Percentiles rank a stretch among this genome's conserved stretches.
These are phyloP conservation scores for Amphilophus citrinellus DNA, from an alignment of 2,113 vertebrate genomes.

Conservation along the genomic window DNA sequence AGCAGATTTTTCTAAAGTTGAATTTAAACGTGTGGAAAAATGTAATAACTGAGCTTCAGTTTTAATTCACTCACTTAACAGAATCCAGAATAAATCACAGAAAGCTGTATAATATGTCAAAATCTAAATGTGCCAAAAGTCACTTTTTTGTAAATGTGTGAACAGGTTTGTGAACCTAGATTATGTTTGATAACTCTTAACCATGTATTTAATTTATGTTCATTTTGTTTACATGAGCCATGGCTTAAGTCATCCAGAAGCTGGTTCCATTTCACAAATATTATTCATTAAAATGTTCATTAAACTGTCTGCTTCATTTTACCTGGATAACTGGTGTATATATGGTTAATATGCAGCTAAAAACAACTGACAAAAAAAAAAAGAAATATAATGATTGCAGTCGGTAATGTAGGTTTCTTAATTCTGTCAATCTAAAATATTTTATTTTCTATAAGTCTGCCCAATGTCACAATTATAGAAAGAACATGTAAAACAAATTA, in stretches of 20 bases:
- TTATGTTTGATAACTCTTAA: background rate
- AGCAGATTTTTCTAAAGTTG: accelerated
- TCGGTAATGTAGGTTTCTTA: background rate
- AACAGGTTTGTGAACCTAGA: background rate
- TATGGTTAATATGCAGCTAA: background rate
- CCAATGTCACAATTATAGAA: background rate
- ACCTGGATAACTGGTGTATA: background rate
- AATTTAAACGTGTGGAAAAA: background rate
- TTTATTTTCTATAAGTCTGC: background rate
- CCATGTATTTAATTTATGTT: too few relatives aligned
- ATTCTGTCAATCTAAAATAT: background rate
- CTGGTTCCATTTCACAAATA: too few relatives aligned
- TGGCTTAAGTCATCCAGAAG: too few relatives aligned
- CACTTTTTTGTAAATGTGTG: background rate
- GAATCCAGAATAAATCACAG: background rate
- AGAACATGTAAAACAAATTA: too few relatives aligned
- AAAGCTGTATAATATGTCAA: background rate
- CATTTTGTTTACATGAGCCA: too few relatives aligned
- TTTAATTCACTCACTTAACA: too few relatives aligned
- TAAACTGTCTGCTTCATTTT: background rate
- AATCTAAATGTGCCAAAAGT: background rate
- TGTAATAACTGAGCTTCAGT: too few relatives aligned
- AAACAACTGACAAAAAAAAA: background rate
- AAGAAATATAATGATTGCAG: background rate
- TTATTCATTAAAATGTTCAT: too few relatives aligned